Conservation (phyloP, 2,888 invertebrate species). For the Thymelicus acteon region DNA sequence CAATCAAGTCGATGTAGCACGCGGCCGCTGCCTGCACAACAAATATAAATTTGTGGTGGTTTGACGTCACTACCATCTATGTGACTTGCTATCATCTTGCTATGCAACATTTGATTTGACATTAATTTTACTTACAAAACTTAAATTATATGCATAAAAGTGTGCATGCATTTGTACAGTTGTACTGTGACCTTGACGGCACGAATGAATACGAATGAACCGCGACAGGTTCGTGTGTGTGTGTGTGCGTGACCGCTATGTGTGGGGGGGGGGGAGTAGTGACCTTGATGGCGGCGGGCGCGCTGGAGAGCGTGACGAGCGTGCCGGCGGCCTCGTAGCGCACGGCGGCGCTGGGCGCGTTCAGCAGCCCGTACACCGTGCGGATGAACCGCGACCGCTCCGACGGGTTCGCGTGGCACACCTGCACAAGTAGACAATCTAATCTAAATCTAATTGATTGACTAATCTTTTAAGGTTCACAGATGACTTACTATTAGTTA, state of each 20-base stretch:
- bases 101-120: not conserved
- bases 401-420: conserved; percentile 97
- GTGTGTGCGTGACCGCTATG: no score
- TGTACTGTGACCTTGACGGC: no score
- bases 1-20: conserved; percentile 99
- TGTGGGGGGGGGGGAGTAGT: not conserved
- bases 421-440: conserved; percentile 73
- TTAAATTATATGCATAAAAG: not conserved
- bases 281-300: conserved; percentile 97
- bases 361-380: conserved; percentile 98
- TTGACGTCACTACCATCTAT: no score
- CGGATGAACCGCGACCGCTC: conserved; percentile 99
- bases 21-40: conserved; percentile 92
- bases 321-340: conserved; percentile 99
- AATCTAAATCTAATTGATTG: no score
- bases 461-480: no score
- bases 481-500: no score
- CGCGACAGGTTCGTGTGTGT: not conserved
- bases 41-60: not conserved
- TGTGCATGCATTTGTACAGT: no score
- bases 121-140: no score
- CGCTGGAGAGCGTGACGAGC: conserved; percentile 97
- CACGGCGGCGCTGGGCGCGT: conserved; percentile 98
- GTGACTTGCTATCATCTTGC: no score
- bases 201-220: no score